Evolutionary conservation across 2,888 invertebrate species (phyloP).

Genomic region (Holacanthella duospinosa): DNA sequence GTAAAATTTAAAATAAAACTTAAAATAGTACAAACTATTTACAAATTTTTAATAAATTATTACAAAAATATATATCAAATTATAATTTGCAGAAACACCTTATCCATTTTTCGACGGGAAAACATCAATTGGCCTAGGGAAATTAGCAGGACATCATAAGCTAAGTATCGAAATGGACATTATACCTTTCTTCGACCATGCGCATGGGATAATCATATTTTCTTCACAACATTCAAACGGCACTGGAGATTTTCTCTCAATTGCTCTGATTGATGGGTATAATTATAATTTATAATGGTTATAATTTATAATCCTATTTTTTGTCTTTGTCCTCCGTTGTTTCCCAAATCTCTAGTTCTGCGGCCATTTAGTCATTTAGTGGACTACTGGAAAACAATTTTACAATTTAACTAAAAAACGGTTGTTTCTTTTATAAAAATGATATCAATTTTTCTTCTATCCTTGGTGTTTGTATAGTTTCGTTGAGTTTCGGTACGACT

Average conservation of each 20-base stretch:
- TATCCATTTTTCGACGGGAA: conserved; percentile 69
- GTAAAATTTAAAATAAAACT: too few relatives aligned
- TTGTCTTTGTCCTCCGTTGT: neutral
- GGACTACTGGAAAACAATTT: neutral
- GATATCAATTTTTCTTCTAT: neutral
- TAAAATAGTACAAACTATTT: too few relatives aligned
- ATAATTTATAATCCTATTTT: neutral
- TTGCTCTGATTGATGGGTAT: conserved; percentile 67
- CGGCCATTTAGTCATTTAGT: too few relatives aligned
- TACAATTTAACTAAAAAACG: neutral
- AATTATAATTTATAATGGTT: conserved; percentile 19
- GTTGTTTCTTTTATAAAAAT: too few relatives aligned
- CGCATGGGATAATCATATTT: conserved; percentile 64
- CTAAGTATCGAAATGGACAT: conserved; percentile 78
- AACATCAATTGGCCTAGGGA: conserved; percentile 64
- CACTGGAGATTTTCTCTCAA: conserved; percentile 73
- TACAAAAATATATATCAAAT: neutral
- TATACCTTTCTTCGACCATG: conserved; percentile 65
- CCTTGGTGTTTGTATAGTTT: conserved; percentile 42
- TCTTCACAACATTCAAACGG: conserved; percentile 75
- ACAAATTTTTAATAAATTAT: neutral
- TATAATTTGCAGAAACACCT: conserved; percentile 21
- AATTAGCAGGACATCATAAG: conserved; percentile 71
- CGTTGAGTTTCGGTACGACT: conserved; percentile 70
- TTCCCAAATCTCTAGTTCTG: neutral